Evolutionary conservation across 37 sponge, comb jelly and placozoan genomes (phyloP).

Genomic region (Tethya wilhelma): DNA sequence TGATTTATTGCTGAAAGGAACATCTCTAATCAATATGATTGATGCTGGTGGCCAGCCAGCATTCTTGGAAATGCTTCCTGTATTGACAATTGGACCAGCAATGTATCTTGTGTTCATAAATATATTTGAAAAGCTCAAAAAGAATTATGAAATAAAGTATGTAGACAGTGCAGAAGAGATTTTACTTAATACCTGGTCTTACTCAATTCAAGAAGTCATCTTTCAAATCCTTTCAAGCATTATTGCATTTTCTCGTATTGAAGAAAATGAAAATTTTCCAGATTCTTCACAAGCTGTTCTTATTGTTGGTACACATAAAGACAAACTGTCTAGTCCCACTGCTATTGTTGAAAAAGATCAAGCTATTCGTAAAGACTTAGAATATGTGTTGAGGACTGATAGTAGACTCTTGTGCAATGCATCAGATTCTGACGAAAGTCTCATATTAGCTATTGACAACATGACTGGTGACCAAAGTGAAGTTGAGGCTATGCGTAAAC

Average conservation of each 20-base stretch:
- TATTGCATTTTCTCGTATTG: not conserved
- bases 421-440: not conserved
- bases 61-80: conserved; percentile 10
- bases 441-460: conserved; percentile 1
- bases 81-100: conserved; percentile 15
- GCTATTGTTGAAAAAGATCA: not conserved
- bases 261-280: not conserved
- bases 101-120: conserved; percentile 13
- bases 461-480: conserved; percentile 7
- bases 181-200: not conserved
- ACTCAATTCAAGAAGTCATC: conserved; percentile 3
- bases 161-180: not conserved
- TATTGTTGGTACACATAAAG: conserved; percentile 18
- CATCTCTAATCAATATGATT: not conserved
- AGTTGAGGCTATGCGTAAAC: not conserved
- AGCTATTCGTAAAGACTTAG: not conserved
- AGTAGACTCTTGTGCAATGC: too few relatives aligned
- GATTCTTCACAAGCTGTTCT: not conserved
- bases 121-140: not conserved
- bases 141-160: not conserved
- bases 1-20: not conserved
- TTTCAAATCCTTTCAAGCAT: not conserved
- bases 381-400: not conserved
- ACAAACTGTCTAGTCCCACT: not conserved
- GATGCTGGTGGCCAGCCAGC: conserved; percentile 16